These are phyloP conservation scores for Epinotia demarniana DNA, from an alignment of 2,888 invertebrate species.

Conservation along the genomic window DNA sequence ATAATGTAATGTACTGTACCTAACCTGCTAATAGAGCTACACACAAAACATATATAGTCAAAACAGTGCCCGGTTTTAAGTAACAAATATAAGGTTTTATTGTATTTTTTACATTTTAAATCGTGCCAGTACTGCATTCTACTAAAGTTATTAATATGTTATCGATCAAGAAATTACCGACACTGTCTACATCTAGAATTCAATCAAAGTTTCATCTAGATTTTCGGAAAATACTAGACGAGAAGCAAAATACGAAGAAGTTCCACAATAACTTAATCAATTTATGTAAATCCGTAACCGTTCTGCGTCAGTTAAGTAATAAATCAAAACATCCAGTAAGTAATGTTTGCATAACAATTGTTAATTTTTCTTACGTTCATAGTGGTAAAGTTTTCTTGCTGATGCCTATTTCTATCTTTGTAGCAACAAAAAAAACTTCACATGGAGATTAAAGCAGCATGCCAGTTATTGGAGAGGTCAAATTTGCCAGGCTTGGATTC, in stretches of 20 bases:
- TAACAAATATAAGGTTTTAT: background rate
- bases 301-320: constrained; percentile 65
- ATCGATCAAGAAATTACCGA: constrained; percentile 70
- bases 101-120: background rate
- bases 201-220: constrained; percentile 63
- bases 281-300: constrained; percentile 71
- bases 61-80: background rate
- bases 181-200: constrained; percentile 68
- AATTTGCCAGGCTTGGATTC: constrained; percentile 70
- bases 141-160: constrained; percentile 61
- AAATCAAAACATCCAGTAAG: constrained; percentile 71
- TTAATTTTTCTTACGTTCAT: constrained; percentile 43
- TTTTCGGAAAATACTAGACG: constrained; percentile 55
- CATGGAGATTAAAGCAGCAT: constrained; percentile 85
- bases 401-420: constrained; percentile 27
- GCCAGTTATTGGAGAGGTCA: constrained; percentile 80
- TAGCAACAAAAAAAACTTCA: constrained; percentile 69
- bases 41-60: background rate
- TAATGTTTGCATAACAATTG: constrained; percentile 46
- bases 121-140: background rate
- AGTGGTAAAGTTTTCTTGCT: background rate
- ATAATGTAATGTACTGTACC: background rate
- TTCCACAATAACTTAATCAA: constrained; percentile 59
- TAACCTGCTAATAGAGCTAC: background rate
- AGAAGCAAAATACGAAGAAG: constrained; percentile 62